These are phyloP conservation scores for Thereva nobilitata DNA, from an alignment of 2,888 invertebrate genomes.

Conservation along the genomic window DNA sequence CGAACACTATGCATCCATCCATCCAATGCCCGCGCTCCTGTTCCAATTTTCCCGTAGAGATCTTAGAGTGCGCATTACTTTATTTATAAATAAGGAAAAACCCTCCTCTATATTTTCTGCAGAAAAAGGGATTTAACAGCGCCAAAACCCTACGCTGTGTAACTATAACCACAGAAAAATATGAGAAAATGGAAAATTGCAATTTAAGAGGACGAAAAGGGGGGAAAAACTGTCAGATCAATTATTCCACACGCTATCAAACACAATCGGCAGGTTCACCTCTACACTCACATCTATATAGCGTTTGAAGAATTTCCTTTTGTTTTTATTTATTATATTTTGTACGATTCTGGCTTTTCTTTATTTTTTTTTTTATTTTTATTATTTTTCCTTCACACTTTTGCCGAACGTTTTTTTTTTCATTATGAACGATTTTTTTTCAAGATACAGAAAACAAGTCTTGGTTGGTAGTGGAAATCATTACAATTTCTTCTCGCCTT, in stretches of 20 bases:
- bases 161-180: neutral
- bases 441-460: neutral
- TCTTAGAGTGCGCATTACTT: neutral
- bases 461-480: neutral
- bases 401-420: too few relatives aligned
- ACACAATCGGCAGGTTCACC: slow-evolving; percentile 40
- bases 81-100: slow-evolving; percentile 2
- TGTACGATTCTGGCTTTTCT: slow-evolving; percentile 8
- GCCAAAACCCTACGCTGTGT: slow-evolving; percentile 2
- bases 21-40: neutral
- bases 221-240: slow-evolving; percentile 41
- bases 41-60: slow-evolving; percentile 16
- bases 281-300: too few relatives aligned
- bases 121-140: slow-evolving; percentile 7
- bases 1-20: neutral
- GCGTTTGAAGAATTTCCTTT: too few relatives aligned
- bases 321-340: too few relatives aligned
- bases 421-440: slow-evolving; percentile 20
- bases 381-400: slow-evolving; percentile 1
- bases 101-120: neutral
- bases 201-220: slow-evolving; percentile 5
- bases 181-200: slow-evolving; percentile 30
- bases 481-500: slow-evolving; percentile 16
- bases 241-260: slow-evolving; percentile 45
- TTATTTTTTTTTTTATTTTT: slow-evolving; percentile 10